Evolutionary conservation across 2,797 vertebrate genomes (phyloP).

Genomic region (Mionectes olivaceus): DNA sequence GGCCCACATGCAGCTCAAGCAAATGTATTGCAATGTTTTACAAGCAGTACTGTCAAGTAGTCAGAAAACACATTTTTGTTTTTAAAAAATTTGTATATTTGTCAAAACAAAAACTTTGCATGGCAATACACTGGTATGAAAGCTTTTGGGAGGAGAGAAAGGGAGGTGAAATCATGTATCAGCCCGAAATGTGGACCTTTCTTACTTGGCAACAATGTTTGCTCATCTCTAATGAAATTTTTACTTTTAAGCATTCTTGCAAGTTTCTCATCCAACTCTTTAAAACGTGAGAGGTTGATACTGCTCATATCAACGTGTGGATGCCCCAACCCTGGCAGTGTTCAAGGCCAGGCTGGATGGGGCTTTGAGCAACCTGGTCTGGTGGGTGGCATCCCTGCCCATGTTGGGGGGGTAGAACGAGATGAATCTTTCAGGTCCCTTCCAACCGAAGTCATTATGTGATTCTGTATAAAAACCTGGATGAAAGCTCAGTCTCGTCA

Average conservation of each 20-base stretch:
- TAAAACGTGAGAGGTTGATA: not conserved
- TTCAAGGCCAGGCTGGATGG: not conserved
- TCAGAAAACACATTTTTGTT: conserved; percentile 9
- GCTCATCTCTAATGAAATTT: not conserved
- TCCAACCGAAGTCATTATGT: not conserved
- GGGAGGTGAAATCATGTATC: not conserved
- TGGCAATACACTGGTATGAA: not conserved
- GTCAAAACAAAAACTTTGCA: not conserved
- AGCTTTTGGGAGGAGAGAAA: not conserved
- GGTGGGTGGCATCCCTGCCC: not conserved
- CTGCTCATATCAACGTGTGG: not conserved
- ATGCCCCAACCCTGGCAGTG: not conserved
- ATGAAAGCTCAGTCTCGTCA: not conserved
- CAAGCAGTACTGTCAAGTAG: not conserved
- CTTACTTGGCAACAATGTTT: not conserved
- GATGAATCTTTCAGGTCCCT: not conserved
- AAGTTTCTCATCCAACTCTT: not conserved
- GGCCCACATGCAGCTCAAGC: not conserved
- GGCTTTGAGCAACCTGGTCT: not conserved
- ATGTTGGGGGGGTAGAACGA: rapidly evolving
- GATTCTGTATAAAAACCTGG: not conserved
- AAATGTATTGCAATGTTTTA: not conserved
- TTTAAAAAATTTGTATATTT: not conserved
- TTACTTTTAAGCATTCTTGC: not conserved
- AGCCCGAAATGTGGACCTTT: not conserved